Base-by-base conservation (phyloP, 2,797 vertebrate genomes). In the Balearica regulorum region DNA sequence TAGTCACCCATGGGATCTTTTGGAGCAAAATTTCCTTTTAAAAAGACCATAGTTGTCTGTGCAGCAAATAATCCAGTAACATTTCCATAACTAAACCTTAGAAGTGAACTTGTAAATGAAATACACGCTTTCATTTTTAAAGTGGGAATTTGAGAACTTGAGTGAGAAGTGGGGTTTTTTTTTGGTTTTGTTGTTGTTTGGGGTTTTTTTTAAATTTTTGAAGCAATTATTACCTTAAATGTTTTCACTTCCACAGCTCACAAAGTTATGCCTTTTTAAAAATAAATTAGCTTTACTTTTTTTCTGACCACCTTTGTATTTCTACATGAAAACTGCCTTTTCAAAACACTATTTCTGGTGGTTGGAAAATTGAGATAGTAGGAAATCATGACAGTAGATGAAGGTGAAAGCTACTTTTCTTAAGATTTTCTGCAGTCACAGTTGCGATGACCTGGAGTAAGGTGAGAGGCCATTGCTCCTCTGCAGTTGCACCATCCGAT, bases 181-280 rank as follows among this genome's bases (percentile, higher is more conserved):
- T 39, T 39, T 39, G 39, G 37, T 37, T 25, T 39, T 20, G 46
- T 53, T 37, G 37, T 39, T 39, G 5, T 5, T 72, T 24, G 46
- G 46, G n/a, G n/a, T n/a, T 37, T 11, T 21, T 10, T 10, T 46
- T 3, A 4, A 21, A 3, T 15, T 57, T 81, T 84, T 77, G 15
- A 60, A 83, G 31, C 3, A 16, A 21, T 16, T 46, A 21, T 16
- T 46, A 13, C 5, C 35, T 73, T 72, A 49, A 35, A 8, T 28
- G 1, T 46, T 92, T 92, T 73, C 3, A 6, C 1, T 65, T 72
- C 25, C 10, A n/a, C 5, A 26, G 7, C 46, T 87, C 41, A 20
- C 1, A 3, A 39, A 26, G 16, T 25, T n/a, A 26, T 9, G 21
- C 3, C 0, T 39, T 68, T 58, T 18, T 2, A 48, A 72, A 77